Evolutionary conservation across 2,113 vertebrate species (phyloP), one percentile per base, ranked within the genome.

Genomic region (Epinephelus cyanopodus): DNA sequence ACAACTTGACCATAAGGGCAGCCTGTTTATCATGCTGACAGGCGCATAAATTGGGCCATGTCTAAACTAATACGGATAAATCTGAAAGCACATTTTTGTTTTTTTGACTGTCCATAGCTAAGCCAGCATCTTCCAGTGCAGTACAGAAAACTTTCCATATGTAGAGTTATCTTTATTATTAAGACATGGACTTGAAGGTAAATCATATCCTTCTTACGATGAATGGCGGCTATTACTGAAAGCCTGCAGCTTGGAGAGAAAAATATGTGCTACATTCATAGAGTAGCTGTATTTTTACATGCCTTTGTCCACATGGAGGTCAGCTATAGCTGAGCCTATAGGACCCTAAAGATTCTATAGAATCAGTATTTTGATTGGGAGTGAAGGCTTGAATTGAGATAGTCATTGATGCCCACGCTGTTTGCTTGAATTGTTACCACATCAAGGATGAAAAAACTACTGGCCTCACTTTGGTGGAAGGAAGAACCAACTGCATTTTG

Each of bases 21-120:
- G 48, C 77, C 83, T 86, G 83, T 92, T 86, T 83, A 90, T 93
- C 89, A 85, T 69, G 33, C 80, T 92, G 89, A 89, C 91, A 86
- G 86, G 84, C 79, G 69, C 57, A 79, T 86, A 68, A 77, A 87
- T 88, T 80, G 62, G 58, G 25, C 60, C 58, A 37, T 60, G 87
- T 92, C 90, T 58, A 63, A 81, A 66, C 81, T 91, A 87, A 92
- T 91, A 84, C 63, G 66, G 84, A 92, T 87, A 82, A 87, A 91
- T 93, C 73, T 90, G 81, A 88, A 82, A 61, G 61, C 14, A 42
- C 57, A 27, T 15, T 8, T 58, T 78, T 72, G 61, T 56, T 74
- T 67, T 60, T 77, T 53, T 71, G 75, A 92, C 91, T 89, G 90
- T 88, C 56, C 23, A 18, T 42, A 54, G 50, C 89, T 79, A 47